Evolutionary conservation across 1,140 invertebrate species (phyloP).

Genomic region (Anastrepha ludens): DNA sequence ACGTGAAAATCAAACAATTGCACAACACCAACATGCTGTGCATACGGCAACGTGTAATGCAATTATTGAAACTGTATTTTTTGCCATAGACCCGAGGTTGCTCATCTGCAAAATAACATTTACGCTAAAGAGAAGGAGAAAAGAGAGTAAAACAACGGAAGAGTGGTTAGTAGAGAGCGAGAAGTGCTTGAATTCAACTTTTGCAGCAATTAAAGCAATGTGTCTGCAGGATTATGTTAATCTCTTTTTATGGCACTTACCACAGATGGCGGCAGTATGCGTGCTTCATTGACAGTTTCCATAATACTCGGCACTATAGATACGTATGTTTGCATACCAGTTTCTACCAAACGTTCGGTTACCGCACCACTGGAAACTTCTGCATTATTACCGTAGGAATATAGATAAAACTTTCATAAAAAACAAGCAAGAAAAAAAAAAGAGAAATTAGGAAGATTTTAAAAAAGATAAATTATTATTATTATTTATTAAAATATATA

Average conservation of each 20-base stretch:
- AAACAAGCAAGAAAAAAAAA: not conserved
- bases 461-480: not conserved
- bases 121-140: constrained; percentile 61
- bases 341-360: constrained; percentile 59
- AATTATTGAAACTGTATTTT: constrained; percentile 74
- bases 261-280: constrained; percentile 60
- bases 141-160: not conserved
- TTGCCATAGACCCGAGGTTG: constrained; percentile 70
- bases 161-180: not conserved
- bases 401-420: constrained; percentile 62
- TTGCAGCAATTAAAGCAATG: not conserved
- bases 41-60: constrained; percentile 77
- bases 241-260: constrained; percentile 57
- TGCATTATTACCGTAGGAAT: constrained; percentile 62
- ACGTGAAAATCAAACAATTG: constrained; percentile 77
- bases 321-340: constrained; percentile 60
- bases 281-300: constrained; percentile 65
- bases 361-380: constrained; percentile 65
- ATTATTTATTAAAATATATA: too few species aligned
- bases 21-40: constrained; percentile 75
- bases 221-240: not conserved
- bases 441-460: not conserved
- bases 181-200: not conserved
- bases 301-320: constrained; percentile 63
- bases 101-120: constrained; percentile 70